A percentile compares a stretch with the other conserved stretches of the same genome.
Evolutionary conservation across 2,113 vertebrate genomes (phyloP).

Genomic region (Vombatus ursinus): DNA sequence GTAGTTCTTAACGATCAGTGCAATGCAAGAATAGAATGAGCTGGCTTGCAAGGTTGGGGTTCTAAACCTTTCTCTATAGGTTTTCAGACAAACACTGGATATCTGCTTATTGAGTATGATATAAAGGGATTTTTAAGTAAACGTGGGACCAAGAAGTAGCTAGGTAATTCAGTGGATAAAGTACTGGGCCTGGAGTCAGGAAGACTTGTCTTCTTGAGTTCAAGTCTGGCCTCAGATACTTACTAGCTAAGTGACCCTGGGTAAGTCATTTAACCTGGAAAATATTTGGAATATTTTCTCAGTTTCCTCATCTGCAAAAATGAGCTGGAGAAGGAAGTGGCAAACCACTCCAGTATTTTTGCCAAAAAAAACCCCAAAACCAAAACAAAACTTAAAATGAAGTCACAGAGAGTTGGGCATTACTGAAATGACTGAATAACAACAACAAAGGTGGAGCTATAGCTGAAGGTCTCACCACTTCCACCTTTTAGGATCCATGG

Average conservation of each 20-base stretch:
- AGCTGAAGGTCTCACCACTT: neutral
- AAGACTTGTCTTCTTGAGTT: too few species aligned
- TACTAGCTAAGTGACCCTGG: neutral
- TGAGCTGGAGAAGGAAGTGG: neutral
- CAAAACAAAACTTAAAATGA: neutral
- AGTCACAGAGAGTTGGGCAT: neutral
- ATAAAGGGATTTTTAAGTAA: neutral
- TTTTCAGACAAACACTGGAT: neutral
- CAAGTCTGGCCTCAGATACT: neutral
- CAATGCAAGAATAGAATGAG: neutral
- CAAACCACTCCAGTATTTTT: neutral
- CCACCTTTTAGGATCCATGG: neutral
- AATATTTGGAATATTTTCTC: too few species aligned
- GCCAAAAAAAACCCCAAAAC: too few species aligned
- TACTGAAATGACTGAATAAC: neutral
- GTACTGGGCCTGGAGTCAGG: neutral
- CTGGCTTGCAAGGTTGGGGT: neutral
- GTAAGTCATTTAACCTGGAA: neutral
- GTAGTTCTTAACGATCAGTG: neutral
- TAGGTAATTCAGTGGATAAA: neutral
- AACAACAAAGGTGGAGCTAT: neutral
- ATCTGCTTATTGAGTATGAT: neutral
- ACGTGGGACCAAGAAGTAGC: neutral
- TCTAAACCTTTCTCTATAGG: neutral
- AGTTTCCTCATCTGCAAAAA: neutral